Percentiles rank a stretch among this genome's conserved stretches.
Evolutionary conservation across 2,888 invertebrate species (phyloP).

Genomic region (Lepas anatifera): DNA sequence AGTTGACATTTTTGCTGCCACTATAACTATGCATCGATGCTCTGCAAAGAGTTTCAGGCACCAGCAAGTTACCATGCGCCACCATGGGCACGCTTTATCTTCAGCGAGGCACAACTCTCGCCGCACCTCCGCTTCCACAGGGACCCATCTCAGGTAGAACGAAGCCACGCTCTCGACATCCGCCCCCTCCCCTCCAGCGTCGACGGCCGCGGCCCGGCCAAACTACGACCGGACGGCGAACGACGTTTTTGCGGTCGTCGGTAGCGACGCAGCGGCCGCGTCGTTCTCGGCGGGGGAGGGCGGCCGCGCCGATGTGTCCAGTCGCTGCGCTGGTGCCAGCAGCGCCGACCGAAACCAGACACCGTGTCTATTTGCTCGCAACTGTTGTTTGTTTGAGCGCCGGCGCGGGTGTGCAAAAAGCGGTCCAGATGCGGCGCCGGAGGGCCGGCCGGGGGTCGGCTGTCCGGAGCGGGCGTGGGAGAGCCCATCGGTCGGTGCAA

Average conservation of each 20-base stretch:
- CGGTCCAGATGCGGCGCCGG: not conserved
- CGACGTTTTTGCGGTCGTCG: not conserved
- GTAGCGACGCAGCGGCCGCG: no score
- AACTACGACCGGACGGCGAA: not conserved
- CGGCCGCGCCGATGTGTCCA: not conserved
- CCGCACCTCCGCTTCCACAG: no score
- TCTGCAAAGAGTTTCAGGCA: no score
- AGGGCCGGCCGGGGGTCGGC: not conserved
- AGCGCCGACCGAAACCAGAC: conserved; percentile 1
- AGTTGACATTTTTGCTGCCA: no score
- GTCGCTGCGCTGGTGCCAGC: not conserved
- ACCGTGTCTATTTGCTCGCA: conserved; percentile 12
- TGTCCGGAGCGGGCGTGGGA: not conserved
- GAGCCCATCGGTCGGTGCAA: not conserved
- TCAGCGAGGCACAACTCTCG: no score
- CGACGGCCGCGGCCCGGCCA: not conserved
- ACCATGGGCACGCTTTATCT: no score
- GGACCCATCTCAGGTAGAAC: no score
- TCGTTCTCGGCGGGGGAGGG: not conserved
- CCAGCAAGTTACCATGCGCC: no score
- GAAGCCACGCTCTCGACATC: no score
- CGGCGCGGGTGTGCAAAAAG: conserved; percentile 4
- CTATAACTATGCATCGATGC: no score
- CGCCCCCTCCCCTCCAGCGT: not conserved
- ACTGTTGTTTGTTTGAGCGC: conserved; percentile 10